Evolutionary conservation across 2,113 vertebrate genomes (phyloP).

Genomic region (Prietella phreatophila): DNA sequence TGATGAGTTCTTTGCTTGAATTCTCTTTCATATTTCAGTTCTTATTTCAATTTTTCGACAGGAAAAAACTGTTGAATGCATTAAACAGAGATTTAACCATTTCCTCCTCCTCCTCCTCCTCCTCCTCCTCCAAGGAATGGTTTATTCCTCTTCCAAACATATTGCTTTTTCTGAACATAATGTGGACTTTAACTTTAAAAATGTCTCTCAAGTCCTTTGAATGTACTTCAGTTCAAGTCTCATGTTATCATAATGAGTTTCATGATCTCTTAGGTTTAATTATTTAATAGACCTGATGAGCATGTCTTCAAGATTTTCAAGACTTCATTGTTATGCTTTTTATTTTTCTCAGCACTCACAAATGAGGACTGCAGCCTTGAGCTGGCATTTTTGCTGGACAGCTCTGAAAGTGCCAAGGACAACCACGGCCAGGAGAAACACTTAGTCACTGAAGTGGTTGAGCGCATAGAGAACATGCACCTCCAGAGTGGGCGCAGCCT

Average conservation of each 20-base stretch:
- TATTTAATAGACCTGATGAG: background rate
- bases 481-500: constrained; percentile 75
- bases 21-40: background rate
- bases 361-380: constrained; percentile 82
- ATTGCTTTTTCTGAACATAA: background rate
- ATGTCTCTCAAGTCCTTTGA: background rate
- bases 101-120: background rate
- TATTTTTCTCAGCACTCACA: constrained; percentile 51
- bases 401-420: constrained; percentile 86
- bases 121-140: background rate
- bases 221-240: background rate
- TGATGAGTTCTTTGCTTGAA: background rate
- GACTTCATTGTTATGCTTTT: background rate
- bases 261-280: background rate
- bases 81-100: background rate
- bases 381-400: constrained; percentile 86
- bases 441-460: constrained; percentile 76
- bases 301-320: background rate
- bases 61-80: background rate
- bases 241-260: background rate
- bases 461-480: constrained; percentile 73
- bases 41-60: background rate
- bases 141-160: background rate
- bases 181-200: background rate
- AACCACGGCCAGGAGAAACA: constrained; percentile 84